Base-by-base conservation (phyloP, 2,113 vertebrate species). In the Nibea coibor region DNA sequence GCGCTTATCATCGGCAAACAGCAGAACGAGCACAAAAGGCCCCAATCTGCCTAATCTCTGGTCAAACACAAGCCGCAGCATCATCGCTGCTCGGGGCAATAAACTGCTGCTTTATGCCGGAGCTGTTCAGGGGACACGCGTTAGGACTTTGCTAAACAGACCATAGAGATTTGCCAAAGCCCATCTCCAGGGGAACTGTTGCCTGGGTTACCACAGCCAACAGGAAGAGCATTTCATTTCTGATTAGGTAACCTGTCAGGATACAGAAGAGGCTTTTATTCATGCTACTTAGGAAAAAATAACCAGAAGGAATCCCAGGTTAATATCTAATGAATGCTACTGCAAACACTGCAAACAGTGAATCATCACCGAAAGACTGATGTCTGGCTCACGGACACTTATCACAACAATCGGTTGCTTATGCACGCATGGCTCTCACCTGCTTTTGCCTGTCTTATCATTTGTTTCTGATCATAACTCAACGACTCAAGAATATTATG, bases 1-100 rank as follows among this genome's bases (percentile, higher is more conserved):
- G 72, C 45, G 85, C 93, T 94, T 95, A 95, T 95, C 93, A 84
- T 84, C 77, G 9, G 61, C 86, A 89, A 92, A 91, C 93, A 94
- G 93, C 82, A 92, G 81, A 91, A 85, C 51, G 42, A 66, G 75
- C 86, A 94, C 92, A 93, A 93, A 94, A 87, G 86, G 80, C 66
- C 67, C 78, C 75, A 78, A 93, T 92, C 89, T 75, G 74, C 72
- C 88, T 93, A 93, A 95, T 94, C 93, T 94, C 84, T 91, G 87
- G 86, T 91, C 91, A 90, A 93, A 95, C 92, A 95, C 88, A 88
- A 88, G 88, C 80, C 54, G 15, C 86, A 67, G 85, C 89, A 89
- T 91, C 91, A 88, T 87, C 74, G 67, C 74, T 24, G 79, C 92
- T 89, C 86, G 72, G 85, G 90, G 92, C 80, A 75, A 80, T 86